Conservation (phyloP, 64 coral and sea anemone species). For the Astreopora myriophthalma region DNA sequence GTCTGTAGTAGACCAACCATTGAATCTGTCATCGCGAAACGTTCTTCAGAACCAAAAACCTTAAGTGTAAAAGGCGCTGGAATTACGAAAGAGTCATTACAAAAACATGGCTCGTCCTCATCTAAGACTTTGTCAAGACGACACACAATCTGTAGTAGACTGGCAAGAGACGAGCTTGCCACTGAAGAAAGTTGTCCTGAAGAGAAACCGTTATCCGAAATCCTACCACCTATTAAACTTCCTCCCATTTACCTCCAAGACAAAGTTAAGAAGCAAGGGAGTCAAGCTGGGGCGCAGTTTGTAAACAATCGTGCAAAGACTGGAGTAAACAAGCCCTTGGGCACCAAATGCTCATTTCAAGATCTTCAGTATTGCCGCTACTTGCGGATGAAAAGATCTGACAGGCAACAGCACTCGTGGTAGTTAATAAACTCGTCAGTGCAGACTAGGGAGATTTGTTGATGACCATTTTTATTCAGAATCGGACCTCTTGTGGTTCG, state of each 20-base stretch:
- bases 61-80: background rate
- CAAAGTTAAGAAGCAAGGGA: background rate
- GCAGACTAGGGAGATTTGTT: background rate
- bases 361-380: slow-evolving; percentile 18
- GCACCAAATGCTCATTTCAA: background rate
- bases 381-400: background rate
- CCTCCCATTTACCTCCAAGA: slow-evolving; percentile 42
- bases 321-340: background rate
- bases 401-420: background rate
- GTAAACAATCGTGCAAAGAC: background rate
- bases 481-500: background rate
- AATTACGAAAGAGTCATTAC: background rate
- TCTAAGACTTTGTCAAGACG: background rate
- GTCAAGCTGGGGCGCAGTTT: background rate
- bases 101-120: background rate
- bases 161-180: background rate
- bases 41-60: background rate
- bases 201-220: background rate
- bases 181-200: background rate
- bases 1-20: background rate
- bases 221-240: slow-evolving; percentile 21
- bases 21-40: background rate
- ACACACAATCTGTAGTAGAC: background rate
- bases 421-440: background rate
- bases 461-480: background rate